A percentile compares a stretch with the other conserved stretches of the same genome.
phyloP scores from a whole-genome alignment of 1,140 invertebrate genomes.

The Episyrphus balteatus region DNA sequence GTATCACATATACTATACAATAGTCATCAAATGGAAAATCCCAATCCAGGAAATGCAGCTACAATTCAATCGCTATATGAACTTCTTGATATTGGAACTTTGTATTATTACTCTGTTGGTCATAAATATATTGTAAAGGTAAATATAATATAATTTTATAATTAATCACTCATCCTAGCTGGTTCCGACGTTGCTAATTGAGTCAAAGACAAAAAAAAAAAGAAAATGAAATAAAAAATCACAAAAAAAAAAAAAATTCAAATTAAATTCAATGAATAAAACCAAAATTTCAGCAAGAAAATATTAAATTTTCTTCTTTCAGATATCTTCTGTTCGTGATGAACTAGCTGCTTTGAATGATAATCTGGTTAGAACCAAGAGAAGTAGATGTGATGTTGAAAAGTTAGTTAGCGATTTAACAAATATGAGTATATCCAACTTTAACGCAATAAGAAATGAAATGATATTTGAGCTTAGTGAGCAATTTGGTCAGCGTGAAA shows the following conservation, averaged over 20 bases:
- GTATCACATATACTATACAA: no score
- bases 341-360: slow-evolving; percentile 34
- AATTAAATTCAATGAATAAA: no score
- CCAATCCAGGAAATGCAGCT: slow-evolving; percentile 16
- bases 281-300: no score
- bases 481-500: slow-evolving; percentile 30
- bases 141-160: no score
- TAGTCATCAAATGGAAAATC: no score
- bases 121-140: slow-evolving; percentile 35
- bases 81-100: slow-evolving; percentile 26
- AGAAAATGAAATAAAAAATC: no score
- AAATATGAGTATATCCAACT: no score
- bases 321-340: slow-evolving; percentile 28
- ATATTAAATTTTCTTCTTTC: neutral
- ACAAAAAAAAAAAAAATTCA: no score
- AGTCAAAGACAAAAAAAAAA: no score
- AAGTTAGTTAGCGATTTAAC: slow-evolving; percentile 23
- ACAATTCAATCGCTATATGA: slow-evolving; percentile 22
- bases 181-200: no score
- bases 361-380: slow-evolving; percentile 29
- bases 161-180: no score
- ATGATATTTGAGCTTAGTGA: slow-evolving; percentile 24
- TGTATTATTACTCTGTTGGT: slow-evolving; percentile 34
- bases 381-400: slow-evolving; percentile 30
- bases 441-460: slow-evolving; percentile 26